Evolutionary conservation across 2,113 vertebrate genomes (phyloP).

Genomic region (Rostratula benghalensis): DNA sequence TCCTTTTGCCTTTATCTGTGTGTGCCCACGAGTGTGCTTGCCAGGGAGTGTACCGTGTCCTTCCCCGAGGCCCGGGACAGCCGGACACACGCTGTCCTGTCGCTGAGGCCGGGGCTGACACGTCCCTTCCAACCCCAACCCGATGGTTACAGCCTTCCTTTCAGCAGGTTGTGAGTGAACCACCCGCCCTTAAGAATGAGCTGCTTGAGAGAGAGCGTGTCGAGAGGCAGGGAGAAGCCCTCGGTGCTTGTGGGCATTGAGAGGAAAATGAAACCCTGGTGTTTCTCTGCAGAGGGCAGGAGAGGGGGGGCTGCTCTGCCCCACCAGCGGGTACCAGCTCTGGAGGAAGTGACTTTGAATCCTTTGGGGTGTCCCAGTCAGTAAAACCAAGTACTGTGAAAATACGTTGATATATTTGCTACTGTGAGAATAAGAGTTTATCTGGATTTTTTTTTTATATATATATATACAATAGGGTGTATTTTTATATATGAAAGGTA

Average conservation of each 20-base stretch:
- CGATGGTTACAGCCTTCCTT: not conserved
- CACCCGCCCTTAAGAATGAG: not conserved
- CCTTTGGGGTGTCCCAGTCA: constrained; percentile 1
- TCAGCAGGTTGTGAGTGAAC: not conserved
- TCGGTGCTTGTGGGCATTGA: fast-evolving
- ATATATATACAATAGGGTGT: constrained; percentile 57
- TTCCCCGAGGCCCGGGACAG: not conserved
- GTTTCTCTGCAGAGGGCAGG: not conserved
- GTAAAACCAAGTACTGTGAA: constrained; percentile 75
- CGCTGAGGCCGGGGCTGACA: not conserved
- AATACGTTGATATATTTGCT: constrained; percentile 67
- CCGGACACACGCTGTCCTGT: fast-evolving
- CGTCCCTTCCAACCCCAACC: not conserved
- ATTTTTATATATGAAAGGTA: constrained; percentile 69
- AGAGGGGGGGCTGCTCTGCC: not conserved
- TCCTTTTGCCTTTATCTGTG: not conserved
- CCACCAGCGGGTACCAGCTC: not conserved
- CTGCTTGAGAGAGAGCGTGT: not conserved
- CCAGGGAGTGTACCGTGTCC: fast-evolving
- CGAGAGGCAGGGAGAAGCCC: not conserved
- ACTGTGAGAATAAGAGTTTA: constrained; percentile 77
- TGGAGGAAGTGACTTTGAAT: not conserved
- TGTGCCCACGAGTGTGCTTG: not conserved
- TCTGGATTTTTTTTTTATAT: constrained; percentile 69
- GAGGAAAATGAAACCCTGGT: fast-evolving